phyloP scores from a whole-genome alignment of 2,797 vertebrate genomes.

The Masticophis lateralis region DNA sequence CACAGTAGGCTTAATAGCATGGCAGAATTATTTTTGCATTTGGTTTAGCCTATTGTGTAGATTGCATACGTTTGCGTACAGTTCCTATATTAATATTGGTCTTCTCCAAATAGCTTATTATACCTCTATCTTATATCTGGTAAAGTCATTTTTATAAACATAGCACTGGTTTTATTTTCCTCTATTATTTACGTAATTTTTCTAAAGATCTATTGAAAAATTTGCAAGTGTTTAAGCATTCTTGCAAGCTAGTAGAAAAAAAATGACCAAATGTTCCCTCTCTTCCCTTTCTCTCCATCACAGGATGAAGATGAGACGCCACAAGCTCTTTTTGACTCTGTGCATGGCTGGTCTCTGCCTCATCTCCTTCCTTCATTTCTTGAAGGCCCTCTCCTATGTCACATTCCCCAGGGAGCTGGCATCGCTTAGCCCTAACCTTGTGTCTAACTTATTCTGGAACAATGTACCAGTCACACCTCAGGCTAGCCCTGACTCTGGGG shows the following conservation, averaged over 20 bases:
- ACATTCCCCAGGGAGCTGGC: slow-evolving; percentile 93
- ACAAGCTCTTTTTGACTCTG: slow-evolving; percentile 94
- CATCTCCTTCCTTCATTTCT: slow-evolving; percentile 98
- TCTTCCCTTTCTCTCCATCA: slow-evolving; percentile 20
- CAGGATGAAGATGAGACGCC: slow-evolving; percentile 99
- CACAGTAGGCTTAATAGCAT: not conserved
- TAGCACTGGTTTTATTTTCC: not conserved
- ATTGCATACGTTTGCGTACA: not conserved
- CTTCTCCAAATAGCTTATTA: not conserved
- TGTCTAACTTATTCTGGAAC: slow-evolving; percentile 98
- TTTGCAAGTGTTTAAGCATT: not conserved
- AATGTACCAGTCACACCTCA: slow-evolving; percentile 78
- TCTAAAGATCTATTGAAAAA: not conserved
- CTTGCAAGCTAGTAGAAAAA: slow-evolving; percentile 26
- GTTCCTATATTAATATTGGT: not conserved
- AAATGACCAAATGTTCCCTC: slow-evolving; percentile 36
- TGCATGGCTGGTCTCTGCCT: slow-evolving; percentile 98
- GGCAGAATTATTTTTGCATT: not conserved
- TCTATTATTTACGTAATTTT: not conserved
- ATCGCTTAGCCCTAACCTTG: slow-evolving; percentile 93
- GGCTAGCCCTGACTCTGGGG: slow-evolving; percentile 81
- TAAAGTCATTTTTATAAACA: not conserved
- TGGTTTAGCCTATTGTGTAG: not conserved
- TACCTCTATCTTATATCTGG: not conserved
- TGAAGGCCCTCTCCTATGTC: slow-evolving; percentile 97